Percentiles rank a stretch among this genome's conserved stretches.
These are phyloP conservation scores for Leptobrachium ailaonicum DNA, from an alignment of 2,113 vertebrate species.

Conservation along the genomic window DNA sequence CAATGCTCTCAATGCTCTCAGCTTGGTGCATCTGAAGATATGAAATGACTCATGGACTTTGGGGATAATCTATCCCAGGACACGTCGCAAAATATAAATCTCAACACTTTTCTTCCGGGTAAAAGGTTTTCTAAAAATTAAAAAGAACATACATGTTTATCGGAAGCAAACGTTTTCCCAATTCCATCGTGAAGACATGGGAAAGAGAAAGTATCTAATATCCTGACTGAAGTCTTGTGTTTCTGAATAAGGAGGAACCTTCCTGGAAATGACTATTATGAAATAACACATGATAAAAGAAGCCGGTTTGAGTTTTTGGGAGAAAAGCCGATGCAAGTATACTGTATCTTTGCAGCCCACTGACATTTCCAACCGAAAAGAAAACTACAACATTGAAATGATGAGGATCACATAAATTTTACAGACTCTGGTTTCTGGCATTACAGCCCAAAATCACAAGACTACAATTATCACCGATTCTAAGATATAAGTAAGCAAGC, in stretches of 20 bases:
- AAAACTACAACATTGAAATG: not conserved
- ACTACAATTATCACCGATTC: not conserved
- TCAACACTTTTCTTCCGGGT: too few relatives aligned
- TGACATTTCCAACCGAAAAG: not conserved
- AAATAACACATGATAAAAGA: not conserved
- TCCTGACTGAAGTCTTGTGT: not conserved
- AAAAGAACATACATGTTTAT: too few relatives aligned
- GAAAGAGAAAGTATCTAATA: not conserved
- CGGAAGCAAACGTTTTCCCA: too few relatives aligned
- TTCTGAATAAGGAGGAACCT: not conserved
- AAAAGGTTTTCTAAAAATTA: too few relatives aligned
- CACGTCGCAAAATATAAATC: too few relatives aligned
- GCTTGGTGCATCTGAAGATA: too few relatives aligned
- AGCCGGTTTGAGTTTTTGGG: not conserved
- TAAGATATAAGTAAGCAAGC: slow-evolving; percentile 5
- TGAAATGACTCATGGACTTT: too few relatives aligned
- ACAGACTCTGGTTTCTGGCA: not conserved
- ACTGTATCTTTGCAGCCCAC: not conserved
- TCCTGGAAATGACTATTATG: slow-evolving; percentile 7
- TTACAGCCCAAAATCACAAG: not conserved
- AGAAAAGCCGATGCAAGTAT: slow-evolving; percentile 10
- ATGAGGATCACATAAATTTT: slow-evolving; percentile 4
- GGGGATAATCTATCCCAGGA: too few relatives aligned
- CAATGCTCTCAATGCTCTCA: too few relatives aligned
- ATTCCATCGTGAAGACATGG: too few relatives aligned